phyloP scores from a whole-genome alignment of 2,888 invertebrate species.

The Tolmerus cingulatus region DNA sequence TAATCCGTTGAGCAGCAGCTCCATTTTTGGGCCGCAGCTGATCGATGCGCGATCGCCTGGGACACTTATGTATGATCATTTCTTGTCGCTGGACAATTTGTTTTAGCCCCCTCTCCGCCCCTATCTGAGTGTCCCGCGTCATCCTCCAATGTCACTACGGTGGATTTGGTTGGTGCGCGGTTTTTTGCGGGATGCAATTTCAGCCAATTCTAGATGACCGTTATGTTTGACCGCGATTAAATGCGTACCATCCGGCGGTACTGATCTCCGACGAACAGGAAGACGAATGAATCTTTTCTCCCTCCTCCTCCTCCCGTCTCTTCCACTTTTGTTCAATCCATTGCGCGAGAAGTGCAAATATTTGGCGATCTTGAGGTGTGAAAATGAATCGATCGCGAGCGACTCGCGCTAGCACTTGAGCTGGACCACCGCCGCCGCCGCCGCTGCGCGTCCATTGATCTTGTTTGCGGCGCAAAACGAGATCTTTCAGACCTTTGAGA shows the following conservation, averaged over 20 bases:
- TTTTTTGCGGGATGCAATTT: neutral
- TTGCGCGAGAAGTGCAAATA: neutral
- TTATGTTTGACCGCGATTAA: neutral
- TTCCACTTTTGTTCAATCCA: neutral
- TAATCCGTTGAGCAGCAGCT: neutral
- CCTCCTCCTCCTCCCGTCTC: no score
- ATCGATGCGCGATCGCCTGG: neutral
- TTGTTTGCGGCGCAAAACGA: neutral
- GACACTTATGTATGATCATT: neutral
- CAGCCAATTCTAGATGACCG: neutral
- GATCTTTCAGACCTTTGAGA: neutral
- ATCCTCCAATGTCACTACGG: neutral
- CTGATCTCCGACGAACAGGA: neutral
- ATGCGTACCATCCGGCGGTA: neutral
- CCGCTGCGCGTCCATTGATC: neutral
- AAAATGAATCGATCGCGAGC: neutral
- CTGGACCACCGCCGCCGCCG: neutral
- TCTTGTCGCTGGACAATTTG: neutral
- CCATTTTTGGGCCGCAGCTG: neutral
- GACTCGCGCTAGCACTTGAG: neutral
- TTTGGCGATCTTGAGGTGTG: neutral
- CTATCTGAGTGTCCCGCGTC: neutral
- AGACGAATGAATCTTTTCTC: neutral
- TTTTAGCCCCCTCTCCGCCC: neutral
- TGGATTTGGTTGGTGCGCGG: neutral